Evolutionary conservation across 1,140 invertebrate genomes (phyloP).

Genomic region (Leptopilina boulardi): DNA sequence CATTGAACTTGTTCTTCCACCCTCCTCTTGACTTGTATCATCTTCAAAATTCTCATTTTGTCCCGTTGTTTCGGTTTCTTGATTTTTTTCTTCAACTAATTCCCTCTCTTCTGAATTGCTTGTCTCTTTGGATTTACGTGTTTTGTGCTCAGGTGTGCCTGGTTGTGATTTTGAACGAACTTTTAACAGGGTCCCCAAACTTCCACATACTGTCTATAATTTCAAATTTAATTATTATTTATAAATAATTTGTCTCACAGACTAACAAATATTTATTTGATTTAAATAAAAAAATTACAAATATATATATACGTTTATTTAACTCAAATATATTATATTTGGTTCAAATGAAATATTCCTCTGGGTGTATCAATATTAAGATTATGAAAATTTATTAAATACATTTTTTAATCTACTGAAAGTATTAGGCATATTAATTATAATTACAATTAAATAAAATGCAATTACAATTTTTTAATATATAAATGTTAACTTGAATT

Average conservation of each 20-base stretch:
- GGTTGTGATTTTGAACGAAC: slow-evolving; percentile 74
- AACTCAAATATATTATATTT: too few species aligned
- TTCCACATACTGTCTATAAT: slow-evolving; percentile 80
- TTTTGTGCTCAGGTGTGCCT: slow-evolving; percentile 65
- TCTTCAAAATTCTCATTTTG: background rate
- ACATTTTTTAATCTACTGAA: too few species aligned
- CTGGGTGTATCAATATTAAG: too few species aligned
- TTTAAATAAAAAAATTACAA: too few species aligned
- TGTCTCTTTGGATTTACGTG: slow-evolving; percentile 38
- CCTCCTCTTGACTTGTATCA: slow-evolving; percentile 34
- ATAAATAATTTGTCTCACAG: slow-evolving; percentile 8
- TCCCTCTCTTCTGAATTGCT: slow-evolving; percentile 55
- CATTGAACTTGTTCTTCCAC: slow-evolving; percentile 25
- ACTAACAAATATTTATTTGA: too few species aligned
- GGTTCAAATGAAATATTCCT: too few species aligned
- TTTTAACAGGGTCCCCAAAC: slow-evolving; percentile 80
- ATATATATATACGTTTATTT: too few species aligned
- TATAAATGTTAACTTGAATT: too few species aligned
- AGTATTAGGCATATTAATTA: too few species aligned
- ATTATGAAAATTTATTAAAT: too few species aligned
- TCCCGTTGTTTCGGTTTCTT: slow-evolving; percentile 48
- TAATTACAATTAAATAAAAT: too few species aligned
- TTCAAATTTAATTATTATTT: slow-evolving; percentile 35
- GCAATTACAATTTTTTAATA: too few species aligned
- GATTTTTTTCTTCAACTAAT: slow-evolving; percentile 64